Evolutionary conservation across 2,113 vertebrate species (phyloP), one percentile per base, ranked within the genome.

Genomic region (Himantopus leucocephalus): DNA sequence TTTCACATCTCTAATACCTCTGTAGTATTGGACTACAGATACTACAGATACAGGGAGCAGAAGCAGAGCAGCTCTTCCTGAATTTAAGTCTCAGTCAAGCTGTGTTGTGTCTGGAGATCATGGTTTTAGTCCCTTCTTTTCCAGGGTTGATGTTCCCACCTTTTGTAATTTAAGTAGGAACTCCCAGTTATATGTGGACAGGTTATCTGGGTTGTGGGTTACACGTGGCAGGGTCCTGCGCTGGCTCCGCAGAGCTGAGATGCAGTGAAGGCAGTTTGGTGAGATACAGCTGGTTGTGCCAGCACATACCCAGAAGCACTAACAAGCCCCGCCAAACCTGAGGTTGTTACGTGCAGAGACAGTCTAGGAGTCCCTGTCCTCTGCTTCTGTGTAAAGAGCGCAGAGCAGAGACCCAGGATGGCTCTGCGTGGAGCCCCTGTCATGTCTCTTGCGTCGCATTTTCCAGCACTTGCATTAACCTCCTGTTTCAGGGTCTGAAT

Each of bases 201-300:
- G n/a, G 15, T 45, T 37, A 12, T 12, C 37, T 37, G 48, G 18
- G 9, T 19, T 47, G 48, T 30, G 75, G 66, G 20, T 29, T n/a
- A 13, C 24, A 4, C 0, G 1, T 32, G 26, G 35, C 64, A 55
- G 39, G 48, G 41, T n/a, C n/a, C 30, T 34, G 39, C 0, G 4
- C 60, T 18, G 52, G n/a, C 56, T 37, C 26, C 1, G 3, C 58
- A 30, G 32, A 45, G 37, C 48, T 19, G 22, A 55, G 34, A 37
- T 7, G 32, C 37, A 14, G 27, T 2, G 27, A 14, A 12, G 39
- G 39, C 56, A 18, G 41, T 19, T 48, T 0, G 2, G 66, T 47
- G 67, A 35, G 50, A 10, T 56, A 20, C 20, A 35, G 30, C 43
- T 30, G n/a, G 20, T n/a, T 22, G 48, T 63, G 47, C 39, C 29